These are phyloP conservation scores for Dicrostonyx torquatus DNA, from an alignment of 2,797 vertebrate species.

Conservation along the genomic window DNA sequence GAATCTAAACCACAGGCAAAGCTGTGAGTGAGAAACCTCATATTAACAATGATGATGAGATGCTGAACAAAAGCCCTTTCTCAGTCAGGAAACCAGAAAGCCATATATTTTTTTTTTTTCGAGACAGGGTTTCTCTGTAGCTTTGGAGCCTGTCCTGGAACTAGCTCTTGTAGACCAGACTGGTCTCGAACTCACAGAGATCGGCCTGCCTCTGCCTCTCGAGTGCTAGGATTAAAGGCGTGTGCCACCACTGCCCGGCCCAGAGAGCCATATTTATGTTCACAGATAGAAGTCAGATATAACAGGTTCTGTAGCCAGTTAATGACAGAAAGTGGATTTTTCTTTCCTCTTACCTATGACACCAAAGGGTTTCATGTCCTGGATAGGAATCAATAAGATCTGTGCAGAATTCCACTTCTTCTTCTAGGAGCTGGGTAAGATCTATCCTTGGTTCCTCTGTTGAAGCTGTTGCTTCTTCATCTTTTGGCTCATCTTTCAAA, in stretches of 20 bases:
- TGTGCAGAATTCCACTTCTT: constrained; percentile 94
- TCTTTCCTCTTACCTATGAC: constrained; percentile 92
- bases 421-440: constrained; percentile 87
- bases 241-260: too few species aligned
- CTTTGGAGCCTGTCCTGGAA: too few species aligned
- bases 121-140: too few species aligned
- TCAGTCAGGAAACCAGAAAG: not conserved
- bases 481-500: constrained; percentile 83
- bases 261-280: not conserved
- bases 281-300: not conserved
- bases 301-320: not conserved
- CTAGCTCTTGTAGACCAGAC: too few species aligned
- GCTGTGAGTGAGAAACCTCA: not conserved
- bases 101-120: too few species aligned
- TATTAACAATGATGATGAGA: not conserved
- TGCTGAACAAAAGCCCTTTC: not conserved
- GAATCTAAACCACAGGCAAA: not conserved
- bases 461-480: constrained; percentile 76
- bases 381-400: constrained; percentile 96
- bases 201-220: too few species aligned
- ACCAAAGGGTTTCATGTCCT: constrained; percentile 98
- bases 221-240: too few species aligned
- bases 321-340: not conserved
- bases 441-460: constrained; percentile 80
- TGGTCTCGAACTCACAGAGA: too few species aligned